Evolutionary conservation across 2,888 invertebrate genomes (phyloP).

Genomic region (Netelia inedita): DNA sequence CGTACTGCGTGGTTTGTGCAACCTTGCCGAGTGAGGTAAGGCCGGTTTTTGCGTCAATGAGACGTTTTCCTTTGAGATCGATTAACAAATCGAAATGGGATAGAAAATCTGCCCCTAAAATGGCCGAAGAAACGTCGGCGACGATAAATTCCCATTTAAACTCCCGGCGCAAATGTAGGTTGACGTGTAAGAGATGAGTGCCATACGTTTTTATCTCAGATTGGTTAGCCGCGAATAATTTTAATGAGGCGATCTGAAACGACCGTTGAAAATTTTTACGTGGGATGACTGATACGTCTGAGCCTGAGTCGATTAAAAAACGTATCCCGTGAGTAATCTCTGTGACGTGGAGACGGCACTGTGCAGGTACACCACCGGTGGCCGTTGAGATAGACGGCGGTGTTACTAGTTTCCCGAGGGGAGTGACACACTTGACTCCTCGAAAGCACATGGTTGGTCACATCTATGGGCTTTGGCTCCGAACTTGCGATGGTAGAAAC

Average conservation of each 20-base stretch:
- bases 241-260: neutral
- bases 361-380: constrained; percentile 27
- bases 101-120: neutral
- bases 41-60: neutral
- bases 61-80: neutral
- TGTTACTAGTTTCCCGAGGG: constrained; percentile 43
- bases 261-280: neutral
- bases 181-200: neutral
- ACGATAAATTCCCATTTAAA: neutral
- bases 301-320: constrained; percentile 64
- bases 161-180: constrained; percentile 9
- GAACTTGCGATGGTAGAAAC: constrained; percentile 32
- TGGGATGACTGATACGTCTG: constrained; percentile 65
- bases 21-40: neutral
- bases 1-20: neutral
- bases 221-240: constrained; percentile 51
- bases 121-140: neutral
- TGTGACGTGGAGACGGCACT: constrained; percentile 6
- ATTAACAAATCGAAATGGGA: neutral
- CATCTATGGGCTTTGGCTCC: constrained; percentile 18
- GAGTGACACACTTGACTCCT: neutral
- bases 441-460: constrained; percentile 9
- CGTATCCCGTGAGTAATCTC: neutral
- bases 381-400: constrained; percentile 28
- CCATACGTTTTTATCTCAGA: constrained; percentile 50